Conservation (phyloP, 2,113 vertebrate species). For the Bujurquina vittata region DNA sequence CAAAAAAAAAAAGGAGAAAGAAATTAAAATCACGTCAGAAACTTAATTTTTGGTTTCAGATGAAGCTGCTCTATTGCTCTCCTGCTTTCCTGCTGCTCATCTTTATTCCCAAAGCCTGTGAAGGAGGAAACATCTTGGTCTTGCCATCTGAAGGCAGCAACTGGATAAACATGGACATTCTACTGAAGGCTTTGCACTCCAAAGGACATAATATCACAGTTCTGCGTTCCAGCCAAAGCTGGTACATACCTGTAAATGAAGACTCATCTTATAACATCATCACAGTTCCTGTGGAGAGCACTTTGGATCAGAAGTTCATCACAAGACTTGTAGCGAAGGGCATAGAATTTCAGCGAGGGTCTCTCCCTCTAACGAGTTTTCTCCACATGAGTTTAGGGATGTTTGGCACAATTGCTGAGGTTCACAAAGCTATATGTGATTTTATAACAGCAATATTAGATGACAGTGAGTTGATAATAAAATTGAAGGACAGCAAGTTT, state of each 20-base stretch:
- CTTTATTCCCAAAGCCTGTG: conserved; percentile 17
- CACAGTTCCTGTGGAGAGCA: conserved; percentile 39
- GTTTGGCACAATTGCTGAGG: neutral
- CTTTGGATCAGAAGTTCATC: conserved; percentile 9
- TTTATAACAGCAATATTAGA: conserved; percentile 38
- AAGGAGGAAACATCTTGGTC: conserved; percentile 70
- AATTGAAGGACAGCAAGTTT: conserved; percentile 45
- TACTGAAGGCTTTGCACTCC: conserved; percentile 60
- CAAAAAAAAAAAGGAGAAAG: too few species aligned
- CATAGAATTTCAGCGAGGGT: conserved; percentile 24
- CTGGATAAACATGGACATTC: conserved; percentile 76
- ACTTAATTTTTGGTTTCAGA: conserved; percentile 39
- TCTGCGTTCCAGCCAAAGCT: conserved; percentile 47
- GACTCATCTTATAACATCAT: conserved; percentile 45
- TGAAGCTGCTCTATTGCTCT: conserved; percentile 27
- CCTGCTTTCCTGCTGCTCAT: conserved; percentile 44
- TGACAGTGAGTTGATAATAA: conserved; percentile 42
- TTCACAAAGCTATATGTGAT: neutral
- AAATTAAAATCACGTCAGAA: neutral
- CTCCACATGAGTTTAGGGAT: conserved; percentile 17
- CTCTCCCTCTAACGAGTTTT: neutral
- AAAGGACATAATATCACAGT: conserved; percentile 69
- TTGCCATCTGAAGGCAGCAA: conserved; percentile 72
- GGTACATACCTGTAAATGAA: conserved; percentile 56
- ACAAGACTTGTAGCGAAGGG: rapidly evolving